Conservation (phyloP, 2,797 vertebrate genomes). For the Peromyscus melanophrys region DNA sequence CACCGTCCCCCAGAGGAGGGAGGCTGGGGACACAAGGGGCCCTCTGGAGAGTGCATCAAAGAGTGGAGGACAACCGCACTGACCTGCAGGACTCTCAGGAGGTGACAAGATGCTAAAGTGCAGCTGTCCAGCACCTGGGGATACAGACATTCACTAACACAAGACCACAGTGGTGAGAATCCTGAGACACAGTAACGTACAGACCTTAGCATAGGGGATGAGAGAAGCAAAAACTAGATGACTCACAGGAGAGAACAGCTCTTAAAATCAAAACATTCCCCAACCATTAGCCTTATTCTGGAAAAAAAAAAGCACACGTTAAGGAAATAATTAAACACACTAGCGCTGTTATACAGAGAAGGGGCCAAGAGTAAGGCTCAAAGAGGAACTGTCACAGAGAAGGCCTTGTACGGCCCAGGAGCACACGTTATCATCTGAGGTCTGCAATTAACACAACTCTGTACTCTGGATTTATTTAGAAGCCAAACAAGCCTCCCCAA, state of each 20-base stretch:
- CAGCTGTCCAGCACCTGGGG: not conserved
- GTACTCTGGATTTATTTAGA: not conserved
- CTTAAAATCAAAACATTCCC: constrained; percentile 16
- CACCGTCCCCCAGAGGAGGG: not conserved
- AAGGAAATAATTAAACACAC: constrained; percentile 38
- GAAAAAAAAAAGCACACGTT: not conserved
- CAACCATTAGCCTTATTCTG: not conserved
- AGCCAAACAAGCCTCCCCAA: not conserved
- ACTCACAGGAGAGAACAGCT: constrained; percentile 16
- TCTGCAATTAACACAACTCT: not conserved
- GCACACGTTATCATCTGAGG: not conserved
- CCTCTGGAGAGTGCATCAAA: not conserved
- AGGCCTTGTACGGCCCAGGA: not conserved
- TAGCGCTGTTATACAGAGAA: not conserved
- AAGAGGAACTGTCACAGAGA: constrained; percentile 15
- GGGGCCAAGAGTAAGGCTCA: not conserved
- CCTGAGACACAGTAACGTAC: not conserved
- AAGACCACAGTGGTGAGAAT: not conserved
- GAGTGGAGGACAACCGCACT: not conserved
- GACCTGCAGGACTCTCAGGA: not conserved
- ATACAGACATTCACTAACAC: not conserved
- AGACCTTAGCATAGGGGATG: not conserved
- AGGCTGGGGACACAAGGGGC: not conserved
- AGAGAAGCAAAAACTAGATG: constrained; percentile 21
- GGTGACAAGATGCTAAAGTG: not conserved